Evolutionary conservation across 1,140 invertebrate genomes (phyloP), one percentile per base, ranked within the genome.

Genomic region (Diorhabda carinulata): DNA sequence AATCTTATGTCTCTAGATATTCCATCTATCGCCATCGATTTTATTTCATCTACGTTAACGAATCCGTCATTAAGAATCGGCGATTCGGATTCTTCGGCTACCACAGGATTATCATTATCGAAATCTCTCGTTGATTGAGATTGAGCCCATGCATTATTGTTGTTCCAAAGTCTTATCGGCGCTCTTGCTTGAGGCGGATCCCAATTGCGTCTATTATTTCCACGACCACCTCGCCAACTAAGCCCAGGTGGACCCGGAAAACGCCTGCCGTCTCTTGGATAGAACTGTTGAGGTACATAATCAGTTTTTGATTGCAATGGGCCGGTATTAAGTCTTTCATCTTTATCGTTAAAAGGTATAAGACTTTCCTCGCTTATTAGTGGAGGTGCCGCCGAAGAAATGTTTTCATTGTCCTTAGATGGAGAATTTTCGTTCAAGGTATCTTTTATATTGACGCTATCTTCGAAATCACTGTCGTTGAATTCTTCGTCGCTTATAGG

Each of bases 21-120:
- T 3, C 89, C 89, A 79, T 97, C 94, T 65, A 97, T 96, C 56
- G 89, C 88, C 43, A 96, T 95, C n/a, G 89, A 90, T 69, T 89
- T 88, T 72, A 89, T 90, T 0, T 87, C 86, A 75, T 91, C 89
- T 65, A 86, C 83, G 43, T 86, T 56, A 63, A 52, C 56, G 41
- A 10, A 10, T 70, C 73, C 42, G 62, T 62, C 52, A 60, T 60
- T n/a, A 9, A 66, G 9, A 3, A 66, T n/a, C 6, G 60, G 62
- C 42, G 64, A 44, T 5, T 43, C 68, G 44, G 59, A 72, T 45
- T 8, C 40, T 42, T 65, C 64, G 5, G 10, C 62, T 45, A 25
- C 62, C 41, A n/a, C 5, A 41, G 42, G 59, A 7, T 6, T 9
- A 41, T n/a, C 4, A 3, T 5, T 4, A 41, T 8, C 8, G 25